Conservation (phyloP, 2,888 invertebrate species). For the Lycocerus yunnanus region DNA sequence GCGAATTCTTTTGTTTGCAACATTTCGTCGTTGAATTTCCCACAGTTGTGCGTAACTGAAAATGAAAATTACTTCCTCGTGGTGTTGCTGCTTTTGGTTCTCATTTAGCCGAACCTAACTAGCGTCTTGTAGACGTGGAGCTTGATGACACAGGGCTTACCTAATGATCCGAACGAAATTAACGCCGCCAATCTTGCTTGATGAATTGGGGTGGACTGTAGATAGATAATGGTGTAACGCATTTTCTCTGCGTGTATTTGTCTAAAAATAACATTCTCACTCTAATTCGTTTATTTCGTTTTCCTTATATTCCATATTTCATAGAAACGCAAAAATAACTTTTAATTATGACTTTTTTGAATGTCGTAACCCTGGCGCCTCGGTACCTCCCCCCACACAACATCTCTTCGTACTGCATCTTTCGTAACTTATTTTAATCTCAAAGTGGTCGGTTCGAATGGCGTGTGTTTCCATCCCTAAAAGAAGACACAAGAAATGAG, state of each 20-base stretch:
- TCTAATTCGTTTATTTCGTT: background rate
- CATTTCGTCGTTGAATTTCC: background rate
- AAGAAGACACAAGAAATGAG: constrained; percentile 9
- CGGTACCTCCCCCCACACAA: background rate
- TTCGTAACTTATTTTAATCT: background rate
- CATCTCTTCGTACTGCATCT: background rate
- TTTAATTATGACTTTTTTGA: background rate
- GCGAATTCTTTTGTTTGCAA: background rate
- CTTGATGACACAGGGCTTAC: constrained; percentile 31
- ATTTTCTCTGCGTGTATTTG: constrained; percentile 9
- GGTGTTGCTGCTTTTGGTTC: background rate
- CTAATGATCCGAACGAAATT: constrained; percentile 43
- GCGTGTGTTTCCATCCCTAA: background rate
- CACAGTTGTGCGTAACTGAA: background rate
- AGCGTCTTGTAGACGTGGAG: constrained; percentile 27
- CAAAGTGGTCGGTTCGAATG: background rate
- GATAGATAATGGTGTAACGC: constrained; percentile 28
- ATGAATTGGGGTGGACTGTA: constrained; percentile 39
- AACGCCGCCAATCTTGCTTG: constrained; percentile 42
- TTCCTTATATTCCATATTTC: background rate
- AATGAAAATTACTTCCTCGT: background rate
- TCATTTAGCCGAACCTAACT: constrained; percentile 16
- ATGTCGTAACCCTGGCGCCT: background rate
- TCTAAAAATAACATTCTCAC: background rate
- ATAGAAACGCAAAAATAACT: background rate